A percentile compares a stretch with the other conserved stretches of the same genome.
phyloP scores from a whole-genome alignment of 2,888 invertebrate species.

The Slavum lentiscoides region DNA sequence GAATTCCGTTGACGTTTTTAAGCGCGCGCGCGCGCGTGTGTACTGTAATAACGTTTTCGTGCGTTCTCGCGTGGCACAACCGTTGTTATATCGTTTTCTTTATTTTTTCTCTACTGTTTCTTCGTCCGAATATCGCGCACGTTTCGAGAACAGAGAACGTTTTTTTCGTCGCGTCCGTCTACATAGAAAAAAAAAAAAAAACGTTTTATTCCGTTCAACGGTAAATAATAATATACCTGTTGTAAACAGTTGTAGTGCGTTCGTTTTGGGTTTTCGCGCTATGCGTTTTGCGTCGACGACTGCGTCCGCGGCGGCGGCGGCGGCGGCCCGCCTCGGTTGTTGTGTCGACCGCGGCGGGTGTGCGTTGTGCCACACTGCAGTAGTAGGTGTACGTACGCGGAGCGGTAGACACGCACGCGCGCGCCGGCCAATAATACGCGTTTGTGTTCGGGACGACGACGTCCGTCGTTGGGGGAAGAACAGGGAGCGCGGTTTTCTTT shows the following conservation, averaged over 20 bases:
- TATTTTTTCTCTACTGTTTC: too few species aligned
- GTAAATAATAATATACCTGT: background rate
- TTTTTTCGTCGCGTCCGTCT: too few species aligned
- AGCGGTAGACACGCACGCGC: background rate
- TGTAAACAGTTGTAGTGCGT: background rate
- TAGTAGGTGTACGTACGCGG: too few species aligned
- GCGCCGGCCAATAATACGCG: background rate
- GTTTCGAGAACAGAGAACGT: too few species aligned
- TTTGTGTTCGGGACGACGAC: background rate
- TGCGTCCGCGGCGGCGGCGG: background rate
- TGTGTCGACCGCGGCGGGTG: background rate
- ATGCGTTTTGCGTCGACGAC: slow-evolving; percentile 18
- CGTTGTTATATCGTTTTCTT: background rate
- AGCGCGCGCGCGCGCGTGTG: background rate
- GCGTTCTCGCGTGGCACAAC: background rate
- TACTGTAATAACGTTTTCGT: background rate
- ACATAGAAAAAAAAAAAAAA: too few species aligned
- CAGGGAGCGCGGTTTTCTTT: background rate
- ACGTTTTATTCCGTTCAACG: too few species aligned
- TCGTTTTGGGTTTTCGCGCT: background rate
- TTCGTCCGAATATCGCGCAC: too few species aligned
- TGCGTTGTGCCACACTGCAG: too few species aligned
- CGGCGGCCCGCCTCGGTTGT: background rate
- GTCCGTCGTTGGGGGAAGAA: too few species aligned
- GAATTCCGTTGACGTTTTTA: background rate